Evolutionary conservation across 2,797 vertebrate species (phyloP), one percentile per base, ranked within the genome.

Genomic region (Astyanax mexicanus): DNA sequence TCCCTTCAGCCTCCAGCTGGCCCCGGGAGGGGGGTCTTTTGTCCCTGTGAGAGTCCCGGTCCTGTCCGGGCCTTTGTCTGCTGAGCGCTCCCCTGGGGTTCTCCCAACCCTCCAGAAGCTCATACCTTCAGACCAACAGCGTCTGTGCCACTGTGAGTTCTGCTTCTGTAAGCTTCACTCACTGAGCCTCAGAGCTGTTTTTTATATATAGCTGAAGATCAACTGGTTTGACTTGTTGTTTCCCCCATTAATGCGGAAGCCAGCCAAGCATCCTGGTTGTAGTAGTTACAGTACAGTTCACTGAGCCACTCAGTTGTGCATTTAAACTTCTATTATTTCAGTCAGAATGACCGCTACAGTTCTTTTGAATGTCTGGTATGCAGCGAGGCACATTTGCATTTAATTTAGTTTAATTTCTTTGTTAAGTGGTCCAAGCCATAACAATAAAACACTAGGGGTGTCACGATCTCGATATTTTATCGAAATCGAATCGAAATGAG

Each of bases 1-100:
- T 89, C 82, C 78, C 79, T 47, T 82, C 84, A 51, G 49, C 42
- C 69, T 81, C 51, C 51, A 54, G 52, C 52, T 55, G 52, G 52
- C 12, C 52, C 52, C 55, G 11, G 3, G 52, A 5, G 19, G 78
- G 80, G 40, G 45, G 64, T 76, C 84, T 86, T 91, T 93, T 91
- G 92, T 92, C 83, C 83, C 81, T 45, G 62, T 67, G 54, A 42
- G 45, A 32, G 57, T 80, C 71, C 51, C 60, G 23, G n/a, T 60
- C 27, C 57, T 32, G 38, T 49, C 52, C 65, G 52, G 47, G 40
- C 42, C 49, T 25, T 80, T 86, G 83, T 81, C 83, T 87, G 82
- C 64, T 21, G 55, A 61, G 45, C 32, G 29, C 65, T 47, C 4
- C 52, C 49, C 23, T 12, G 12, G 12, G 49, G 52, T 29, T 55